Percentiles rank a stretch among this genome's conserved stretches.
phyloP scores from a whole-genome alignment of 2,888 invertebrate genomes.

The Serrognathus titanus region DNA sequence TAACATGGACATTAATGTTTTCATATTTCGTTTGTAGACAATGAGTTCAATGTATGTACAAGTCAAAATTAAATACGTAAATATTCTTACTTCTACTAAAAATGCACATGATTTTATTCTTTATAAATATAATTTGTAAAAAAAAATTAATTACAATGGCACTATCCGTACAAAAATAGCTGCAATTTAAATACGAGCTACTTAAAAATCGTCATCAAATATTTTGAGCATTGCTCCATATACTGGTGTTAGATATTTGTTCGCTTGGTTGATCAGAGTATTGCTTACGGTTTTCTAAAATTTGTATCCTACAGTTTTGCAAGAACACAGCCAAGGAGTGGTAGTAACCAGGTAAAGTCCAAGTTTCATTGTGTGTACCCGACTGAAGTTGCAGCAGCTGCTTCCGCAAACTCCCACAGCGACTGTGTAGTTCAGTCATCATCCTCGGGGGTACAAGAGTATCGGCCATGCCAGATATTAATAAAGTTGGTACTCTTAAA shows the following conservation, averaged over 20 bases:
- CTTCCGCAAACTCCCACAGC: constrained; percentile 74
- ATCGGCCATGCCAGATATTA: constrained; percentile 86
- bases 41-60: too few relatives aligned
- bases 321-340: constrained; percentile 56
- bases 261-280: constrained; percentile 3
- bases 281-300: constrained; percentile 19
- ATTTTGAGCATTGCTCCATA: constrained; percentile 35
- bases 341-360: constrained; percentile 83
- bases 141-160: too few relatives aligned
- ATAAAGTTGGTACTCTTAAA: constrained; percentile 74
- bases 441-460: constrained; percentile 85
- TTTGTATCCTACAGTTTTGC: constrained; percentile 43
- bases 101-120: too few relatives aligned
- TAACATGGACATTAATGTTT: too few relatives aligned
- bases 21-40: too few relatives aligned
- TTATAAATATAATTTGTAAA: too few relatives aligned
- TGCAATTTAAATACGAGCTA: constrained; percentile 5
- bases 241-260: constrained; percentile 19
- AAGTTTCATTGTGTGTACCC: constrained; percentile 94
- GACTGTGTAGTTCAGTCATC: constrained; percentile 77
- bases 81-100: too few relatives aligned
- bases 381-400: constrained; percentile 72
- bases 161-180: too few relatives aligned
- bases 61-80: too few relatives aligned
- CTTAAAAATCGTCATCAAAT: constrained; percentile 24